phyloP scores from a whole-genome alignment of 2,797 vertebrate genomes.

The Dendrocincla fuliginosa region DNA sequence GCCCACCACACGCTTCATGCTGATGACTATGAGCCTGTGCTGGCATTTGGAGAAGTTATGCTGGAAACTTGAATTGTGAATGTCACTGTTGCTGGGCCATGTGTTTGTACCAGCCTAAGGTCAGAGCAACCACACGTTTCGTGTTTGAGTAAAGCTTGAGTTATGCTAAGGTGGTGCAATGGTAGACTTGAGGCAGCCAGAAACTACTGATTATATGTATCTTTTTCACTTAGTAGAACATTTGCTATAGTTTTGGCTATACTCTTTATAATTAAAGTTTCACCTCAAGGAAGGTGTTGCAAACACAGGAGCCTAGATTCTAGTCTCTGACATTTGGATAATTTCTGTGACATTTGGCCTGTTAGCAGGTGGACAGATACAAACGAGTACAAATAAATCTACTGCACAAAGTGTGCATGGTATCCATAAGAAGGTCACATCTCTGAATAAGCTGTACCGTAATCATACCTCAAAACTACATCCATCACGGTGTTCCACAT shows the following conservation, averaged over 20 bases:
- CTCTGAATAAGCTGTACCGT: background rate
- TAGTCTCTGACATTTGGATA: background rate
- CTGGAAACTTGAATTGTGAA: background rate
- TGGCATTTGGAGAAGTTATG: background rate
- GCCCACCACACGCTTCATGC: too few relatives aligned
- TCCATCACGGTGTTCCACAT: background rate
- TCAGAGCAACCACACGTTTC: fast-evolving
- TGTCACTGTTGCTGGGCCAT: background rate
- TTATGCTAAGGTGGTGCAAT: background rate
- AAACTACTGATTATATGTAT: background rate
- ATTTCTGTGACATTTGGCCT: background rate
- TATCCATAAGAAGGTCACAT: background rate
- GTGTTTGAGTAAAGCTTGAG: background rate
- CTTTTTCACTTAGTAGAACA: background rate
- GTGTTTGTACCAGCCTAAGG: background rate
- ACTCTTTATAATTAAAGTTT: background rate
- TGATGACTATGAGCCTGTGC: background rate
- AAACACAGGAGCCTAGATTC: background rate
- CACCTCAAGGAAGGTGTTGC: background rate
- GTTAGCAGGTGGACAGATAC: background rate
- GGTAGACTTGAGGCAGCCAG: background rate
- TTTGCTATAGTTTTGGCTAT: background rate
- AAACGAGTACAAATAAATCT: background rate
- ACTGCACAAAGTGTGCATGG: background rate
- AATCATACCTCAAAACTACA: background rate